Base-by-base conservation (phyloP, 2,797 vertebrate genomes). In the Peromyscus aztecus region DNA sequence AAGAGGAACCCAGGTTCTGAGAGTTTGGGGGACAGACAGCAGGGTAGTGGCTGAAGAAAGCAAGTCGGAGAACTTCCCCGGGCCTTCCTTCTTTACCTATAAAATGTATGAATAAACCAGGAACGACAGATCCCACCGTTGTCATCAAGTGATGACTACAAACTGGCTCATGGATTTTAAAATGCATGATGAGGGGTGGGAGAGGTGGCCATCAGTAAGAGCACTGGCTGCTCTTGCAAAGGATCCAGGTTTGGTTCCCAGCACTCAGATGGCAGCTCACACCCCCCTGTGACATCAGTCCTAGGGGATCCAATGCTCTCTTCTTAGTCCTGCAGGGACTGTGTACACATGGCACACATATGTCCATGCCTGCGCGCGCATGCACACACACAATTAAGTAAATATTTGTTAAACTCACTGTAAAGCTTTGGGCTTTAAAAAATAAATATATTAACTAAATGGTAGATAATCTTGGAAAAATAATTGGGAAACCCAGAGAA, bases 351-450 rank as follows among this genome's bases (percentile, higher is more conserved):
- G 10, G 16, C 40, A 7, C 29, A 34, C 29, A 29, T 14, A 29
- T 46, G 16, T 17, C 4, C 31, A 31, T 2, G 2, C 14, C 4
- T 1, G 4, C 29, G 3, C 14, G 2, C 9, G 34, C 24, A 31
- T 10, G 24, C 4, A 6, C 23, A 69, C 75, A 76, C 23, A 43
- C 43, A 16, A 85, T 23, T n/a, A 52, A 86, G 43, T 85, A 85
- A 84, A 63, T 31, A 52, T 67, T 46, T 65, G n/a, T 23, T 29
- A 87, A 81, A 87, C 4, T 71, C 23, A 19, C 16, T 31, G 24
- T 71, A 10, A 77, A 89, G 37, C 12, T 55, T 73, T 85, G 88
- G 67, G 23, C 17, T 65, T 82, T 87, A n/a, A 71, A 94, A 73
- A 37, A 91, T 71, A 34, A 82, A 59, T 52, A 40, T 73, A 27